phyloP scores from a whole-genome alignment of 2,888 invertebrate genomes.

The Eilema sororculum region DNA sequence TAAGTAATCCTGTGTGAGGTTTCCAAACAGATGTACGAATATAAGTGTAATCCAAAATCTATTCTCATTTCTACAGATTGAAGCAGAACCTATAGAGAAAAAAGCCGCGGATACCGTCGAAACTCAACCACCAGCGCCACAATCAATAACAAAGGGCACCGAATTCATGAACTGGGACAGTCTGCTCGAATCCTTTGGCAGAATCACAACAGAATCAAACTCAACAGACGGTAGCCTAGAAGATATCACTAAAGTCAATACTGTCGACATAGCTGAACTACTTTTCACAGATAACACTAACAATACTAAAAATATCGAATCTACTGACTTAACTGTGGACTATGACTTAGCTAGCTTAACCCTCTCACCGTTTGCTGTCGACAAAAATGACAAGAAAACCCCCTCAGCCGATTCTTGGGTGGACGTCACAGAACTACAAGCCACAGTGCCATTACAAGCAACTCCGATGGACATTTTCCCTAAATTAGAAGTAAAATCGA shows the following conservation, averaged over 20 bases:
- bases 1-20: too few species aligned
- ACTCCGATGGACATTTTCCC: conserved; percentile 32
- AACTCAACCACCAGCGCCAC: conserved; percentile 27
- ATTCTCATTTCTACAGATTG: conserved; percentile 56
- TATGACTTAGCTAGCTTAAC: conserved; percentile 74
- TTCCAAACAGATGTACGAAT: too few species aligned
- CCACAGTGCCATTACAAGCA: conserved; percentile 51
- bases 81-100: conserved; percentile 58
- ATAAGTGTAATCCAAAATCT: not conserved
- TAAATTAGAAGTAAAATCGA: conserved; percentile 72
- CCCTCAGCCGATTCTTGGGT: conserved; percentile 62
- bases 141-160: conserved; percentile 46
- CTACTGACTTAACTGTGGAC: conserved; percentile 63
- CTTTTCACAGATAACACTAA: conserved; percentile 73
- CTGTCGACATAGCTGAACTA: conserved; percentile 78
- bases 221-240: conserved; percentile 78
- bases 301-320: conserved; percentile 62
- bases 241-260: conserved; percentile 69
- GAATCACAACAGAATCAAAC: conserved; percentile 80
- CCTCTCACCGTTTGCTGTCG: conserved; percentile 66
- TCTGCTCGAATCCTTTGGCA: conserved; percentile 80
- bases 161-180: conserved; percentile 81
- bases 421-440: conserved; percentile 64
- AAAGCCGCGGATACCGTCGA: conserved; percentile 40
- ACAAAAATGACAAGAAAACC: conserved; percentile 66